phyloP scores from a whole-genome alignment of 2,888 invertebrate species.

The Criorhina ranunculi region DNA sequence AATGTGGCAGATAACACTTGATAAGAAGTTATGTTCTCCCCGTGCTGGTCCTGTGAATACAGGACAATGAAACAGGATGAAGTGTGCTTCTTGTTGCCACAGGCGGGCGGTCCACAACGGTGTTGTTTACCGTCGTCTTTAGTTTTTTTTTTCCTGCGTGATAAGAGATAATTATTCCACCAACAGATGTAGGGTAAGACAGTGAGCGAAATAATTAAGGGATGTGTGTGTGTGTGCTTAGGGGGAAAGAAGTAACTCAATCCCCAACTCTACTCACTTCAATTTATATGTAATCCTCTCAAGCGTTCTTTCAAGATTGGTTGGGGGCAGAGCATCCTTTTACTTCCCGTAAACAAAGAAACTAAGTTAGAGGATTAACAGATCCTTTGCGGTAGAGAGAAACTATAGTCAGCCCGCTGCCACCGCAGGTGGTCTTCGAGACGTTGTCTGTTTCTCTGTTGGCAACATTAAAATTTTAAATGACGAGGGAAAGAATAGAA shows the following conservation, averaged over 20 bases:
- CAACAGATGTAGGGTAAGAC: conserved; percentile 53
- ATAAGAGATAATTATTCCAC: conserved; percentile 73
- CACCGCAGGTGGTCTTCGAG: conserved; percentile 33
- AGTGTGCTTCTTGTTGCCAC: conserved; percentile 22
- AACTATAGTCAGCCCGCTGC: conserved; percentile 9
- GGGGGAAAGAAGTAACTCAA: conserved; percentile 34
- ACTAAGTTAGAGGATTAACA: conserved; percentile 35
- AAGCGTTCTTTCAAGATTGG: conserved; percentile 19
- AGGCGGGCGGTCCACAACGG: conserved; percentile 42
- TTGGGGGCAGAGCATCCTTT: conserved; percentile 4
- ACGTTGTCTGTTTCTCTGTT: not conserved
- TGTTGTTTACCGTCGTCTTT: conserved; percentile 29
- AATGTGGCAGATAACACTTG: conserved; percentile 71
- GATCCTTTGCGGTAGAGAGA: conserved; percentile 9
- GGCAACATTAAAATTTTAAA: conserved; percentile 67
- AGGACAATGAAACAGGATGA: conserved; percentile 66
- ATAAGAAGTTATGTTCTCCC: conserved; percentile 72
- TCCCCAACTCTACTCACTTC: conserved; percentile 15
- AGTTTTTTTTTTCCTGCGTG: conserved; percentile 26
- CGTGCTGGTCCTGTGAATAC: conserved; percentile 46
- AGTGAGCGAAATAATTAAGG: conserved; percentile 67
- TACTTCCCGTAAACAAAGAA: conserved; percentile 16
- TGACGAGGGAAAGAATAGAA: conserved; percentile 28
- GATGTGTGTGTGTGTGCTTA: conserved; percentile 55
- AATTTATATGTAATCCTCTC: conserved; percentile 36